These are phyloP conservation scores for Falco cherrug DNA, from an alignment of 2,797 vertebrate genomes.

Conservation along the genomic window DNA sequence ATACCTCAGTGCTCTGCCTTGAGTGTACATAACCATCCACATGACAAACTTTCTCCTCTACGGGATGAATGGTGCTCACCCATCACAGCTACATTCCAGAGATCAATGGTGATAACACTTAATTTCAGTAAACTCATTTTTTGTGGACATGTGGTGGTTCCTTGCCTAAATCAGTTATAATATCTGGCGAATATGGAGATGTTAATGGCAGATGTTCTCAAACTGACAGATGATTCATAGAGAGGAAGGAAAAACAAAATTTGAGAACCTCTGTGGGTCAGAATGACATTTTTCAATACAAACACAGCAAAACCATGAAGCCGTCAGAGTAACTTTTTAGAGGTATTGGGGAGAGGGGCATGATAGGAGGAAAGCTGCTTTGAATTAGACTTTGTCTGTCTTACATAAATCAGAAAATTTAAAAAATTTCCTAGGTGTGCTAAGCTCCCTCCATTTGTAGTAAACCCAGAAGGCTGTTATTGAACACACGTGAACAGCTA, in stretches of 20 bases:
- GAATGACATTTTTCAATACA: background rate
- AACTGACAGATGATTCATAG: background rate
- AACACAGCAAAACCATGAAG: background rate
- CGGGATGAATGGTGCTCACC: background rate
- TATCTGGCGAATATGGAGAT: background rate
- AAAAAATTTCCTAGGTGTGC: background rate
- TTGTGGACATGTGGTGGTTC: background rate
- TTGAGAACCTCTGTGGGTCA: background rate
- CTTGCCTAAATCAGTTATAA: background rate
- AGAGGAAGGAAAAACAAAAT: background rate
- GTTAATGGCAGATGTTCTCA: background rate
- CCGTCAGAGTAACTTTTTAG: background rate
- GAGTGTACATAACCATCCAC: background rate
- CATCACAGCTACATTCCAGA: background rate
- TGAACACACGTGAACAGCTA: background rate
- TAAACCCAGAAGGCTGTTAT: slow-evolving; percentile 24
- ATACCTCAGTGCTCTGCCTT: background rate
- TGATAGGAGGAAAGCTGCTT: slow-evolving; percentile 42
- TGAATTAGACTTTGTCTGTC: slow-evolving; percentile 23
- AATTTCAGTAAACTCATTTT: background rate
- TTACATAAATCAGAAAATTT: background rate
- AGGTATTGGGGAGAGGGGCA: background rate
- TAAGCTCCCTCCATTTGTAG: slow-evolving; percentile 2
- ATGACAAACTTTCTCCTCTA: background rate
- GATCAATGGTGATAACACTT: fast-evolving